Evolutionary conservation across 1,140 invertebrate species (phyloP), one percentile per base, ranked within the genome.

Genomic region (Kradibia gibbosae): DNA sequence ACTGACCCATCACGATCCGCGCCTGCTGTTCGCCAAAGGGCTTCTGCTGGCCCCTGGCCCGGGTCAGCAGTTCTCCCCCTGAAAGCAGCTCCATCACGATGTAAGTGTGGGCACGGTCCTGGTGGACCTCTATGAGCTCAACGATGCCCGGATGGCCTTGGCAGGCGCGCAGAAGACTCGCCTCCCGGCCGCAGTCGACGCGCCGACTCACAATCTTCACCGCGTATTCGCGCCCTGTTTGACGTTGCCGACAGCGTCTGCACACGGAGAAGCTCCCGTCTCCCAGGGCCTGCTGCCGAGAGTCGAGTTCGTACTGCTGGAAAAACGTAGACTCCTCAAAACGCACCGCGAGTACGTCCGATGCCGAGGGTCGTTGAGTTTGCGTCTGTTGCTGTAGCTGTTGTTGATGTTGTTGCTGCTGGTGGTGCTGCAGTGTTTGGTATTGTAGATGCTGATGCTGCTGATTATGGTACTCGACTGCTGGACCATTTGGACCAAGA

Each of bases 201-300:
- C 94, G 93, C n/a, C 95, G 92, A 84, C 94, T 96, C 13, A 98
- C 93, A 82, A 99, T 98, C 93, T 99, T 99, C 1, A 98, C 97
- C 17, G 97, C 97, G 90, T 94, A 98, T 75, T 95, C 93, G 83
- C 94, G 93, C 17, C 94, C 93, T 0, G 95, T 96, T 78, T 92
- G 90, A 72, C 94, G 93, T 83, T 97, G 93, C n/a, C 94, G 91
- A 88, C 97, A 99, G 86, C 94, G 94, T 70, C 96, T 93, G 87
- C 97, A 98, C 0, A 98, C 94, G 3, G 97, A 97, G 89, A 96
- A 98, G 65, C 96, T 96, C 0, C 98, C 97, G 88, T 97, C 96
- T 0, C 97, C 97, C 0, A 98, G 90, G 17, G 96, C 92, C 82
- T 94, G 92, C 34, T 78, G 48, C 84, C 93, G 91, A 78, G 94